phyloP scores from a whole-genome alignment of 2,888 invertebrate species.

The Pachliopta kotzebuea region DNA sequence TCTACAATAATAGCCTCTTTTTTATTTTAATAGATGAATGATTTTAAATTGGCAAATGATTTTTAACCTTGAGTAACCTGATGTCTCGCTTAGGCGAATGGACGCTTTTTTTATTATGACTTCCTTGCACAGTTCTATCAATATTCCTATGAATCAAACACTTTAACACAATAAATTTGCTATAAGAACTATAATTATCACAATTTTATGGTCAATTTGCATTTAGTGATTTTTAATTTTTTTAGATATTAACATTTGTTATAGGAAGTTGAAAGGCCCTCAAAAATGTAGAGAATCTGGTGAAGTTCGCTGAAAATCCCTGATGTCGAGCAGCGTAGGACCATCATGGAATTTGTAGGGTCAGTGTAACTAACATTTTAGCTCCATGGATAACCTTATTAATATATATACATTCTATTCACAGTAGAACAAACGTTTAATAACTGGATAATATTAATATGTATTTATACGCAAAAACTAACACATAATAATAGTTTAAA shows the following conservation, averaged over 20 bases:
- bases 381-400: background rate
- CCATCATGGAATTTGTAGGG: no score
- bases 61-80: slow-evolving; percentile 34
- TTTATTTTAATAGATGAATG: slow-evolving; percentile 29
- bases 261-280: no score
- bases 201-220: no score
- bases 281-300: no score
- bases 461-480: slow-evolving; percentile 29
- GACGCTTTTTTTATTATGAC: slow-evolving; percentile 28
- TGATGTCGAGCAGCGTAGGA: no score
- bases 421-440: slow-evolving; percentile 47
- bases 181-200: slow-evolving; percentile 10
- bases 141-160: background rate
- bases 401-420: slow-evolving; percentile 31
- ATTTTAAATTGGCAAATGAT: slow-evolving; percentile 24
- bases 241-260: no score
- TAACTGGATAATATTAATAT: slow-evolving; percentile 43
- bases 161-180: slow-evolving; percentile 9
- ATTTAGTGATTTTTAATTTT: no score
- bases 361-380: no score
- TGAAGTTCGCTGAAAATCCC: no score
- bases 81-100: slow-evolving; percentile 33
- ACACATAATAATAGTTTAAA: no score
- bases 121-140: slow-evolving; percentile 9
- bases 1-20: slow-evolving; percentile 16